phyloP scores from a whole-genome alignment of 1,140 invertebrate genomes.

The Drosophila rufa region DNA sequence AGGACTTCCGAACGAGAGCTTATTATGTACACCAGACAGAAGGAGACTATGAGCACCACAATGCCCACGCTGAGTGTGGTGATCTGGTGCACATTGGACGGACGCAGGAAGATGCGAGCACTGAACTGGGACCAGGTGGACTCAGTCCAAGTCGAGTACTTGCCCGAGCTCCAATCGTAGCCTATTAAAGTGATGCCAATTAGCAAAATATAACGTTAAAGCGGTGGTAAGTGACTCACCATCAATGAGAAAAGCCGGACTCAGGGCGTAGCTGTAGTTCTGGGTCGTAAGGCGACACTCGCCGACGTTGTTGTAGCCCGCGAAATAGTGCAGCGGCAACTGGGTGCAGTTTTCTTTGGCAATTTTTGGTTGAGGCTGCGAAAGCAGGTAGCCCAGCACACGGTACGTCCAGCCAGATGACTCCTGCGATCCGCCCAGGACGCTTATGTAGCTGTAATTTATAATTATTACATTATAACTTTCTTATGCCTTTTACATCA shows the following conservation, averaged over 20 bases:
- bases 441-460: conserved; percentile 76
- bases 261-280: conserved; percentile 90
- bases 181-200: conserved; percentile 85
- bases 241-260: conserved; percentile 91
- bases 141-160: conserved; percentile 97
- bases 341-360: conserved; percentile 65
- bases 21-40: conserved; percentile 90
- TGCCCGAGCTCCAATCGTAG: conserved; percentile 92
- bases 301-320: conserved; percentile 88
- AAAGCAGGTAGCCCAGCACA: conserved; percentile 73
- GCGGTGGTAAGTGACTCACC: conserved; percentile 85
- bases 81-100: conserved; percentile 89
- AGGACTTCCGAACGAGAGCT: conserved; percentile 88
- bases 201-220: not conserved
- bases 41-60: conserved; percentile 88
- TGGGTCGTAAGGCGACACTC: conserved; percentile 91
- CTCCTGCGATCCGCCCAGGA: conserved; percentile 76
- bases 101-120: conserved; percentile 93
- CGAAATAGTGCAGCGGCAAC: conserved; percentile 86
- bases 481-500: not conserved
- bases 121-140: conserved; percentile 92
- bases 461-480: not conserved
- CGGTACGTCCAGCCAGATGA: conserved; percentile 82
- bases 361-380: conserved; percentile 44
- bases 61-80: conserved; percentile 89